Base-by-base conservation (phyloP, 2,888 invertebrate genomes). In the Amphimallon solstitiale region DNA sequence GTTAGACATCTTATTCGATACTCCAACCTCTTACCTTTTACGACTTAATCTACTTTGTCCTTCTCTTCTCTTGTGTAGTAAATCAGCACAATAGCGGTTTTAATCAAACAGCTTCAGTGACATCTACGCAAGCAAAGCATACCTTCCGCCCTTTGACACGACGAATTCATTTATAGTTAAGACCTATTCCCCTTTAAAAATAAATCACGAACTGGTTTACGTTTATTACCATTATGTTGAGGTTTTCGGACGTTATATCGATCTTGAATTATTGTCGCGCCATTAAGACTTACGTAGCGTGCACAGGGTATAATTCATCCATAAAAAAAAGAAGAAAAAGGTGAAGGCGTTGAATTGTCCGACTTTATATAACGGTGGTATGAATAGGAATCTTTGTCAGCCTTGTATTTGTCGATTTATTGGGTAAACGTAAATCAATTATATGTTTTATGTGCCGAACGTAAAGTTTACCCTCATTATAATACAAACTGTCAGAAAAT, bases 81-180 rank as follows among this genome's bases (percentile, higher is more conserved):
- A 46, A 46, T 46, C 46, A 46, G 1, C 17, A 17, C 46, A 19
- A 46, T 46, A 19, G 21, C 46, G 19, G 4, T 46, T 46, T 46
- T 17, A 46, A 46, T 46, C 6, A 46, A 17, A 9, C 46, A 19
- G 29, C 19, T 19, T 46, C n/a, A 9, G 46, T 46, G 29, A 29
- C 29, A 29, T 29, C 6, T 29, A 29, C 29, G 5, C 7, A 19
- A 46, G 19, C n/a, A n/a, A 19, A 46, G 10, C 19, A n/a, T 21
- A n/a, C n/a, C 19, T n/a, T n/a, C 12, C 21, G 46, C n/a, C 21
- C 19, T 46, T 17, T 46, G 19, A 46, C 46, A 15, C 19, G 19
- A 19, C 17, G 19, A 21, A 19, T 46, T 21, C 46, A 46, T 46
- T 46, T 46, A 21, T 46, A 46, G n/a, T 46, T 15, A 46, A 46